Evolutionary conservation across 2,888 invertebrate genomes (phyloP), one percentile per base, ranked within the genome.

Genomic region (Cosmorhoe ocellata): DNA sequence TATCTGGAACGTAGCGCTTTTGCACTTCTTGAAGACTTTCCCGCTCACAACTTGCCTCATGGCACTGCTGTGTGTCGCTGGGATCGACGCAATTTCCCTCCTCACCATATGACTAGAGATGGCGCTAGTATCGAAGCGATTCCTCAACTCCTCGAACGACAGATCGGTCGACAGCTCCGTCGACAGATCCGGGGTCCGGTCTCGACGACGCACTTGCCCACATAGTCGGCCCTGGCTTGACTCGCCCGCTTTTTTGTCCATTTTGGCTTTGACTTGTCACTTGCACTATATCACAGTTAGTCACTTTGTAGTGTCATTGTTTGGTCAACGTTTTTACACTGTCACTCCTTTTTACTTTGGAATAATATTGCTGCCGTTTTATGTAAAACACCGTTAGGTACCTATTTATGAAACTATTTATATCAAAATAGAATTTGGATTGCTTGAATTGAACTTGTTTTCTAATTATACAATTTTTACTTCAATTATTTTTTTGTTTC

Each of bases 1-100:
- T 81, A 96, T 92, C 69, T 95, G 95, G 81, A 96, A 96, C 56
- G 96, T 96, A 43, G 96, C 96, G 81, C 96, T 96, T 89, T 96
- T 95, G 90, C 96, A 96, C 84, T 96, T 96, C 90, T 94, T 94
- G 85, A 94, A 93, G 56, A 94, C 80, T 71, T 93, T 93, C 52
- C 91, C 91, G 70, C 90, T 91, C 36, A 91, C 90, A 31, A 85
- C 82, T 61, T 91, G 91, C 10, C 91, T 76, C 27, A 79, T 89
- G 57, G 86, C 90, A 79, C 91, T 91, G 58, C 82, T 84, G 64
- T 91, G 90, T 57, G 89, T 87, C 30, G 89, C 81, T 10, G 90
- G 90, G 63, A 84, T 85, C 66, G 87, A 81, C 55, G 79, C 76
- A 55, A 87, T 83, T 69, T 87, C 87, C 60, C 80, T 74, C 53